Evolutionary conservation across 2,797 vertebrate species (phyloP), one percentile per base, ranked within the genome.

Genomic region (Eulemur mongoz): DNA sequence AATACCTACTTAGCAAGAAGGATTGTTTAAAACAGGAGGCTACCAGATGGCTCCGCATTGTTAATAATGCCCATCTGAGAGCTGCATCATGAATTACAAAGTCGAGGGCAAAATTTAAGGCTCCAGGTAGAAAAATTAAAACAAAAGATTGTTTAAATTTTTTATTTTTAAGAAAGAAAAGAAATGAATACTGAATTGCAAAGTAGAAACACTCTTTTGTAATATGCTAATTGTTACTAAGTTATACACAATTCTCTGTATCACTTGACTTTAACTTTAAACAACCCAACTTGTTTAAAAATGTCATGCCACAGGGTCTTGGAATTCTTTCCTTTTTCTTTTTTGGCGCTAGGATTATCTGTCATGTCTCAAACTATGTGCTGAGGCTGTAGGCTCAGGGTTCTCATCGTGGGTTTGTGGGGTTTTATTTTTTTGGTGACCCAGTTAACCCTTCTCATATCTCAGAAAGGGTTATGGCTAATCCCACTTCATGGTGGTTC

Each of bases 111-210:
- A 79, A 86, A 80, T 94, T 54, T 75, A 91, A 96, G 95, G 15
- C 75, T 95, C 85, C 89, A 91, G 89, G 91, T 95, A 85, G 96
- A 43, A 86, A 78, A 91, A 97, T 91, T 85, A 87, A 97, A 93
- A 84, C 30, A 67, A 93, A 84, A 85, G 22, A 82, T 72, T 59
- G 23, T 54, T 90, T 81, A 70, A 92, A 54, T 35, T 92, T 91
- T 97, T 92, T 63, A n/a, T 54, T 96, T 94, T 89, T 69, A 27
- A 72, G 83, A 83, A 87, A 27, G 35, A 86, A 92, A 79, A 91
- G 45, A 48, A 86, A 75, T 63, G 30, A 57, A 82, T 81, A 70
- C 25, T 35, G 52, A 91, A 85, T 75, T 94, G 54, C 43, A 73
- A 95, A 79, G 69, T 86, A 57, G 76, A 94, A 95, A 83, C 52